Conservation (phyloP, 2,797 vertebrate genomes). For the Sylvia borin region DNA sequence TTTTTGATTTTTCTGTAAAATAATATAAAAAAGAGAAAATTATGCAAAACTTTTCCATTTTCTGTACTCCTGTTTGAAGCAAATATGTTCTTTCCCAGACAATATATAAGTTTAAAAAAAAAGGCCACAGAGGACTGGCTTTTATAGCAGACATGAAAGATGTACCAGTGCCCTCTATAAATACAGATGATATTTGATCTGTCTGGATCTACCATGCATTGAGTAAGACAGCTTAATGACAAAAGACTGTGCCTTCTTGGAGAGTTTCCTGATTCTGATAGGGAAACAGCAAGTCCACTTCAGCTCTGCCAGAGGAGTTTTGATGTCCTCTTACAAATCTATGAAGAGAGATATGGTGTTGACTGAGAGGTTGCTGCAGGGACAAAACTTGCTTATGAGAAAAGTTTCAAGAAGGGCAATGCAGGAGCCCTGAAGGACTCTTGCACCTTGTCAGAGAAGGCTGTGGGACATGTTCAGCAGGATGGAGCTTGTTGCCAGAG, state of each 20-base stretch:
- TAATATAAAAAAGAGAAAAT: neutral
- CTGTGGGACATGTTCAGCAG: neutral
- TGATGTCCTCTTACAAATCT: neutral
- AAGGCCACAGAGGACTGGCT: neutral
- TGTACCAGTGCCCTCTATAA: neutral
- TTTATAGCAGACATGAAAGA: neutral
- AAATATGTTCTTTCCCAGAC: neutral
- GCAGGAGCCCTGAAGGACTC: neutral
- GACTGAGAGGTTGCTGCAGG: neutral
- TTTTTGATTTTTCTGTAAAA: neutral
- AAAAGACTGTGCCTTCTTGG: neutral
- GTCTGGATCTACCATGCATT: neutral
- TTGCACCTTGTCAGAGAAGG: neutral
- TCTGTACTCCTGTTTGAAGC: neutral
- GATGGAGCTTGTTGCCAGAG: neutral
- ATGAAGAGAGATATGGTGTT: fast-evolving
- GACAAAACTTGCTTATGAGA: neutral
- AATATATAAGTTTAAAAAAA: neutral
- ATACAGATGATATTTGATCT: neutral
- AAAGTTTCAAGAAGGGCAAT: neutral
- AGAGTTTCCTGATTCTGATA: neutral
- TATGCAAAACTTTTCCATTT: neutral
- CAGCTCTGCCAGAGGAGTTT: neutral
- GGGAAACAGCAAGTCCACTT: neutral
- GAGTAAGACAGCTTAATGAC: neutral